Base-by-base conservation (phyloP, 2,797 vertebrate species). In the Notolabrus celidotus region DNA sequence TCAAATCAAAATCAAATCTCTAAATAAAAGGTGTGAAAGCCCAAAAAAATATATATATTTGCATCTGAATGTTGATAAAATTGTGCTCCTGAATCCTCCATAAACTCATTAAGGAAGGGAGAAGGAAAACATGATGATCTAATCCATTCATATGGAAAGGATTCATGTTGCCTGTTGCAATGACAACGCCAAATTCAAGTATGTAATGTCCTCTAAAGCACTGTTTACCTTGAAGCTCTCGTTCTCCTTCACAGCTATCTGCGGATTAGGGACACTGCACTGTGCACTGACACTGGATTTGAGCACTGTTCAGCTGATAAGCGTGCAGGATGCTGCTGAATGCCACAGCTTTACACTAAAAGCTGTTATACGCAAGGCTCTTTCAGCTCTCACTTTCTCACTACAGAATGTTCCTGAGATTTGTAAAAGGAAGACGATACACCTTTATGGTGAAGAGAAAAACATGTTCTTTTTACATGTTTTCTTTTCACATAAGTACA, bases 201-300 rank as follows among this genome's bases (percentile, higher is more conserved):
- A 41, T 23, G 38, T 20, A 42, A 57, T 31, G 60, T 64, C 45
- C 57, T 25, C 57, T 19, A 74, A 66, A 61, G 51, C 31, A 29
- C 0, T 58, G 53, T 76, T 70, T 46, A 34, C 34, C 63, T 72
- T 56, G 52, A 72, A 59, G 56, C 46, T 34, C 51, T 68, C 20
- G 8, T 39, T 82, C 58, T 57, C 60, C 76, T 85, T 88, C 79
- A 74, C 19, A 51, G 69, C 67, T 82, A 71, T 84, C 69, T 78
- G 57, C 51, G 82, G 83, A 90, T 87, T 77, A 86, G 77, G 46
- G 57, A 45, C 49, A 67, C 25, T 69, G 73, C 69, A 71, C 38
- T 70, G 67, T 69, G 76, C 57, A 68, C 76, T 46, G 58, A 74
- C 50, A 66, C 57, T 79, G 63, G 83, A 87, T 87, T 69, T 68